A percentile compares a stretch with the other conserved stretches of the same genome.
These are phyloP conservation scores for Varanus komodoensis DNA, from an alignment of 2,113 vertebrate species.

Conservation along the genomic window DNA sequence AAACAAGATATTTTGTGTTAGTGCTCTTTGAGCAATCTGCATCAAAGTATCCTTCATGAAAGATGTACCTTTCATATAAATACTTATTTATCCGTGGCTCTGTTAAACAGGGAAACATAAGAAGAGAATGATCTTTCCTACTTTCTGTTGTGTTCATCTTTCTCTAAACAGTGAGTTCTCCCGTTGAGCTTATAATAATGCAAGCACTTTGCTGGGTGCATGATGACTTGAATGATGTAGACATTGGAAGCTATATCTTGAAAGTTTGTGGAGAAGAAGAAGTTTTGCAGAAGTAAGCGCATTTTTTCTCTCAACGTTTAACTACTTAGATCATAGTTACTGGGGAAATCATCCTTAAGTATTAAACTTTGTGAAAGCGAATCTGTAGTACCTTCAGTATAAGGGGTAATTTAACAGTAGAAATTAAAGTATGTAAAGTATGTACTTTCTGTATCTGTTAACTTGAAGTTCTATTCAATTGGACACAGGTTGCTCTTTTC, in stretches of 20 bases:
- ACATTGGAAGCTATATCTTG: slow-evolving; percentile 93
- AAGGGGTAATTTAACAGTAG: not conserved
- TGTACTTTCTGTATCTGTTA: not conserved
- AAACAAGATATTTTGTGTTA: not conserved
- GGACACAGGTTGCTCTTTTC: not conserved
- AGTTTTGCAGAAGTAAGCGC: slow-evolving; percentile 95
- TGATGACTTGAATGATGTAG: slow-evolving; percentile 95
- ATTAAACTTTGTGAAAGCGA: slow-evolving; percentile 37
- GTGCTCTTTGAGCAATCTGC: not conserved
- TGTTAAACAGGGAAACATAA: slow-evolving; percentile 1
- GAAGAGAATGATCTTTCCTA: slow-evolving; percentile 42
- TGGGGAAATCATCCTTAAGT: not conserved
- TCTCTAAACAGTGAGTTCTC: slow-evolving; percentile 89
- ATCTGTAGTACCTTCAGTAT: not conserved
- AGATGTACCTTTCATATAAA: not conserved
- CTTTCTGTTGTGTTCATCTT: slow-evolving; percentile 30
- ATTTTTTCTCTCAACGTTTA: slow-evolving; percentile 51
- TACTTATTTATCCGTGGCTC: not conserved
- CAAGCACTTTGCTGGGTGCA: slow-evolving; percentile 99
- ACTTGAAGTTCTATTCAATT: not conserved
- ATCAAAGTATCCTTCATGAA: not conserved
- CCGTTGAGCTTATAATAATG: slow-evolving; percentile 96
- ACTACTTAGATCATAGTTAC: slow-evolving; percentile 14
- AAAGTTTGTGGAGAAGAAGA: slow-evolving; percentile 97
- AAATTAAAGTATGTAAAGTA: not conserved